Conservation (phyloP, 2,888 invertebrate species). For the Leucozona laternaria region DNA sequence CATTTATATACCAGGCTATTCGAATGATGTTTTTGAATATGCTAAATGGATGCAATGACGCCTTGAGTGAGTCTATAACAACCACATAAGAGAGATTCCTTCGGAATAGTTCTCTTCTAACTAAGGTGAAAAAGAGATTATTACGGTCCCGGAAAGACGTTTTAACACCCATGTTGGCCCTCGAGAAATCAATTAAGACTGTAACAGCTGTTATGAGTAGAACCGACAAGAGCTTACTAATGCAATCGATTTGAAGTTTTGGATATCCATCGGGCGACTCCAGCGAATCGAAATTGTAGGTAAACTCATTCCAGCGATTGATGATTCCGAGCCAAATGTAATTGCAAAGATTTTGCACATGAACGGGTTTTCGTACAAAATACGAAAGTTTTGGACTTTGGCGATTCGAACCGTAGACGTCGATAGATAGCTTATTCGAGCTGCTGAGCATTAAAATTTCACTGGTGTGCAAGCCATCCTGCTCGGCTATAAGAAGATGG, state of each 20-base stretch:
- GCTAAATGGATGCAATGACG: constrained; percentile 84
- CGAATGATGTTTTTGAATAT: constrained; percentile 80
- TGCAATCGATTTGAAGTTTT: constrained; percentile 78
- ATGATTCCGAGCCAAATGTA: constrained; percentile 88
- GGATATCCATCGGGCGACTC: constrained; percentile 86
- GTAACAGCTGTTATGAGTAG: constrained; percentile 87
- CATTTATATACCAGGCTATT: constrained; percentile 80
- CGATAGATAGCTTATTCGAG: constrained; percentile 59
- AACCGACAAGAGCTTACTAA: constrained; percentile 85
- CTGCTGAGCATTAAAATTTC: constrained; percentile 88
- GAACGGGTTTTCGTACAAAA: constrained; percentile 86
- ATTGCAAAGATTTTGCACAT: constrained; percentile 87
- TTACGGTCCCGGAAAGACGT: constrained; percentile 78
- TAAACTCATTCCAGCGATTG: constrained; percentile 92
- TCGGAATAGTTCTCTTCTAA: constrained; percentile 81
- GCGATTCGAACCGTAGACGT: constrained; percentile 40
- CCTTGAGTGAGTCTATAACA: constrained; percentile 82
- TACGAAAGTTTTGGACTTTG: constrained; percentile 83
- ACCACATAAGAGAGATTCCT: constrained; percentile 82
- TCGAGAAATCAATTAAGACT: constrained; percentile 86
- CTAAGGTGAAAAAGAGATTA: constrained; percentile 78
- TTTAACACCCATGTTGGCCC: constrained; percentile 84
- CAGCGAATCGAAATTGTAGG: constrained; percentile 90
- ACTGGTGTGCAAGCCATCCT: constrained; percentile 88
- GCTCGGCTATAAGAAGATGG: constrained; percentile 90